These are phyloP conservation scores for Metacarcinus magister DNA, from an alignment of 2,888 invertebrate genomes.

Conservation along the genomic window DNA sequence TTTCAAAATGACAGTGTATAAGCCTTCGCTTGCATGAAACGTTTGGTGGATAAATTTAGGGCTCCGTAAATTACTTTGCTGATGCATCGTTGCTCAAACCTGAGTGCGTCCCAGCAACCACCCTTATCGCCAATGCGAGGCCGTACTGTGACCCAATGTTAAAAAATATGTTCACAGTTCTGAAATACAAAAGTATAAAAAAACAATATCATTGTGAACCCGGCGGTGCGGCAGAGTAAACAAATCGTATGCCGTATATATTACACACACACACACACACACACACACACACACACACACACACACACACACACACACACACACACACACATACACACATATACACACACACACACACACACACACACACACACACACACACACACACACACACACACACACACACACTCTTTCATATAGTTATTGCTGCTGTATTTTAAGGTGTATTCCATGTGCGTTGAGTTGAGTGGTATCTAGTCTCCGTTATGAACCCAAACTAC, in stretches of 20 bases:
- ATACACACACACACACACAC: no score
- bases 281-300: neutral
- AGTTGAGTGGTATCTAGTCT: neutral
- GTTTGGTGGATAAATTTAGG: neutral
- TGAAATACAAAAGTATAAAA: conserved; percentile 18
- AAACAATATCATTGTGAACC: conserved; percentile 4
- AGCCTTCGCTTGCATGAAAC: neutral
- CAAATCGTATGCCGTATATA: conserved; percentile 18
- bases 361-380: no score
- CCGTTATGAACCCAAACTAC: neutral
- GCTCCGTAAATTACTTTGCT: neutral
- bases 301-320: neutral
- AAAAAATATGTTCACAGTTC: neutral
- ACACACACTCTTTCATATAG: no score
- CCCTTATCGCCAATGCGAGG: neutral
- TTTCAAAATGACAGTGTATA: neutral
- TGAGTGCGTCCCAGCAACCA: neutral
- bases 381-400: no score
- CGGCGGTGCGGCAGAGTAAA: conserved; percentile 5
- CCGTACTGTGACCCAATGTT: neutral
- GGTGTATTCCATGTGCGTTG: neutral
- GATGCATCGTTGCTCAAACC: neutral
- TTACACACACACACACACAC: conserved; percentile 34
- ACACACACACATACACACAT: neutral
- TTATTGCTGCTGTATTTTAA: neutral